Conservation (phyloP, 2,797 vertebrate genomes). For the Pseudopleuronectes americanus region DNA sequence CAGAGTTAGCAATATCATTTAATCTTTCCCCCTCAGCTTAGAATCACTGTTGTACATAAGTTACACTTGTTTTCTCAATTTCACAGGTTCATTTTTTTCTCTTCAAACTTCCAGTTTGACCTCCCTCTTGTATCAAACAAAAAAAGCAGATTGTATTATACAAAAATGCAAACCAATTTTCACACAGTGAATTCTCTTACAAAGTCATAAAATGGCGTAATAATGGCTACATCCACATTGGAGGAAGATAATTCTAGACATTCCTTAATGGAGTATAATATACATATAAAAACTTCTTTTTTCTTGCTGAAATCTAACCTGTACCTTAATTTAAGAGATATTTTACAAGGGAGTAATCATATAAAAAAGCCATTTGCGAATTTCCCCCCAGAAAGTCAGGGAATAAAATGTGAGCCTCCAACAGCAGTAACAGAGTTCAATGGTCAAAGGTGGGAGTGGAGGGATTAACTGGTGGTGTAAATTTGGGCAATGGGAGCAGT, state of each 20-base stretch:
- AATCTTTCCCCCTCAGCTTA: conserved; percentile 85
- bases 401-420: conserved; percentile 84
- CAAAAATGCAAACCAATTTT: conserved; percentile 93
- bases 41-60: conserved; percentile 88
- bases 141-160: conserved; percentile 90
- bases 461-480: conserved; percentile 71
- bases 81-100: conserved; percentile 84
- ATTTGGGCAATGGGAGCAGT: conserved; percentile 74
- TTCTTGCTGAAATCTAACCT: conserved; percentile 89
- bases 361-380: conserved; percentile 86
- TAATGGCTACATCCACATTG: conserved; percentile 92
- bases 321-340: conserved; percentile 92
- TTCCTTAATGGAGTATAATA: conserved; percentile 94
- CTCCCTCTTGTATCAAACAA: conserved; percentile 85
- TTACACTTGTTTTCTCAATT: conserved; percentile 86
- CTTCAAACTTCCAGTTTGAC: conserved; percentile 87
- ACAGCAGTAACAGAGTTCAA: conserved; percentile 86
- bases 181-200: conserved; percentile 93
- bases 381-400: conserved; percentile 82
- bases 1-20: conserved; percentile 88
- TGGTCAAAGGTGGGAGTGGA: conserved; percentile 71
- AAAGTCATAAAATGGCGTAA: conserved; percentile 91
- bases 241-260: conserved; percentile 92
- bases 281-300: conserved; percentile 88
- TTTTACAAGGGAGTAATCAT: conserved; percentile 89